Base-by-base conservation (phyloP, 2,797 vertebrate species). In the Characodon lateralis region DNA sequence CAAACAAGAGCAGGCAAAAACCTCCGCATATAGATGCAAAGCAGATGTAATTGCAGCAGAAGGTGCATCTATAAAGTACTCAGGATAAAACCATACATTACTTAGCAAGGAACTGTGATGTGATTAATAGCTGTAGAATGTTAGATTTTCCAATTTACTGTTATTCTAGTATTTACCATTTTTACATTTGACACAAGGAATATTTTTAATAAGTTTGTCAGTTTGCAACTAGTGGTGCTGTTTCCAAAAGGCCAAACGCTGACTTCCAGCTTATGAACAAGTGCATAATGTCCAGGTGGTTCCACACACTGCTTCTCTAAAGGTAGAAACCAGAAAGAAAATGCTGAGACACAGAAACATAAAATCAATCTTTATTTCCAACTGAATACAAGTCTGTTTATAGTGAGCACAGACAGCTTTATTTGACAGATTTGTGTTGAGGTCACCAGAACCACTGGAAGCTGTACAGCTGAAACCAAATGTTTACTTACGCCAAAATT, bases 361-460 rank as follows among this genome's bases (percentile, higher is more conserved):
- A 7, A 59, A 79, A 35, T 46, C 3, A 35, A 2, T 81, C 82
- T 87, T 90, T 89, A 80, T 88, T 89, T 90, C 55, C 81, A 83
- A 82, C 72, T 83, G 22, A 76, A 58, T 66, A 65, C 63, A 10
- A 85, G 76, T 80, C 6, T n/a, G 41, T 85, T 88, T 83, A 75
- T 89, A 74, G 83, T 81, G 78, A 78, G 59, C 72, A 93, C 73
- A 88, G 71, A 82, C 61, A 63, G 59, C 61, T 85, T 9, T 84
- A 86, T n/a, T 89, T 83, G 85, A 89, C 89, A 91, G 59, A 80
- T 79, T 6, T 12, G 77, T 39, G 31, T 69, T 28, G 73, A 79
- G 68, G 90, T 87, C 73, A 12, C 59, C 83, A 55, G 75, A 76
- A 28, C 35, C 5, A 46, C 10, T 8, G 24, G 71, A 22, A 79